A percentile compares a stretch with the other conserved stretches of the same genome.
Conservation (phyloP, 2,888 invertebrate species). For the Erebia ligea region DNA sequence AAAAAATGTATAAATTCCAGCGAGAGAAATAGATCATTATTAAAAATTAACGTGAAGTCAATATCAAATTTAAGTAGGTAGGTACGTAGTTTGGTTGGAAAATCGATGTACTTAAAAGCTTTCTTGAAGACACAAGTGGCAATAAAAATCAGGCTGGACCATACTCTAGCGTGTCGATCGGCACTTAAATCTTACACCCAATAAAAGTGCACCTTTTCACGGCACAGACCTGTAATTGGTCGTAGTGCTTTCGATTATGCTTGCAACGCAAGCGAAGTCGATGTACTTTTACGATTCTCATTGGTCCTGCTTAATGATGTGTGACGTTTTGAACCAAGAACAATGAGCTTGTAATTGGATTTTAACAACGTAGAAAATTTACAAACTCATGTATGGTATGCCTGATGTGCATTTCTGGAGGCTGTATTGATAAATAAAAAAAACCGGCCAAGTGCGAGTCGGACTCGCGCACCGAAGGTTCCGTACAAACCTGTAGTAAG, state of each 20-base stretch:
- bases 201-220: constrained; percentile 75
- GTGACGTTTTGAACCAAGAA: constrained; percentile 70
- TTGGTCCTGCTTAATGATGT: constrained; percentile 78
- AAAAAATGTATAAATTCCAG: background rate
- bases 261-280: constrained; percentile 55
- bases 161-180: constrained; percentile 71
- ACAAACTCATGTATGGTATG: constrained; percentile 36
- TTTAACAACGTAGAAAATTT: constrained; percentile 66
- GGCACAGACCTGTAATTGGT: constrained; percentile 76
- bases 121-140: constrained; percentile 45
- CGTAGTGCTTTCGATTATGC: constrained; percentile 66
- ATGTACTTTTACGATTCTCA: constrained; percentile 76
- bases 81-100: background rate
- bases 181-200: constrained; percentile 82
- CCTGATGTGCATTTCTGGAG: constrained; percentile 6
- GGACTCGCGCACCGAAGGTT: too few species aligned
- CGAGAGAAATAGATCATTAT: background rate
- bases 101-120: background rate
- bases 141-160: constrained; percentile 72
- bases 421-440: background rate
- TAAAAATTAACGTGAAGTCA: background rate
- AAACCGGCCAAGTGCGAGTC: too few species aligned
- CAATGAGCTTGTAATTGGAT: constrained; percentile 76
- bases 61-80: background rate
- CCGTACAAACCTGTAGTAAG: too few species aligned